Conservation (phyloP, 2,888 invertebrate genomes). For the Furcula furcula region DNA sequence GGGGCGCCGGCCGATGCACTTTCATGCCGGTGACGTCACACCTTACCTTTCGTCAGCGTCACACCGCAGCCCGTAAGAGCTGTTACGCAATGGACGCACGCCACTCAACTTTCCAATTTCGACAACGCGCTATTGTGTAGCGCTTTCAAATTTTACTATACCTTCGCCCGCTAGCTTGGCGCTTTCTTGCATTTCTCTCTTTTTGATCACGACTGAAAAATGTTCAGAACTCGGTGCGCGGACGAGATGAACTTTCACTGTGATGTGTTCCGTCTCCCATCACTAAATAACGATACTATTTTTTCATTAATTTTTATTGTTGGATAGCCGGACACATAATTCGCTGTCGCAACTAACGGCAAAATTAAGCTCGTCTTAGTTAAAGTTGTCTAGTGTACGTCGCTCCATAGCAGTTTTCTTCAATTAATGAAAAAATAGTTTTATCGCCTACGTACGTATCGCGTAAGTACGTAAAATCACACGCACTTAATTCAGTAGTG, state of each 20-base stretch:
- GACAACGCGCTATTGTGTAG: constrained; percentile 81
- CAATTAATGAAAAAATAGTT: no score
- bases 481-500: no score
- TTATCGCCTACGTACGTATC: no score
- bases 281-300: constrained; percentile 29
- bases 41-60: constrained; percentile 76
- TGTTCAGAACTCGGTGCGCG: constrained; percentile 66
- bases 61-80: constrained; percentile 73
- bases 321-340: no score
- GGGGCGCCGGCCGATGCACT: constrained; percentile 78
- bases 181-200: constrained; percentile 77
- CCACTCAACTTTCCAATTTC: constrained; percentile 81
- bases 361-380: no score
- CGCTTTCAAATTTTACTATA: constrained; percentile 80
- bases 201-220: constrained; percentile 72
- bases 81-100: constrained; percentile 75
- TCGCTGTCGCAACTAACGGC: no score
- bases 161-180: constrained; percentile 64
- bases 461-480: no score
- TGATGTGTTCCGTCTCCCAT: constrained; percentile 49
- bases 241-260: constrained; percentile 74
- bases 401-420: no score
- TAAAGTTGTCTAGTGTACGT: no score
- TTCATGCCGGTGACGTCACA: constrained; percentile 76
- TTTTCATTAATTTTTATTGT: no score